Base-by-base conservation (phyloP, 2,888 invertebrate species). In the Busseola fusca region DNA sequence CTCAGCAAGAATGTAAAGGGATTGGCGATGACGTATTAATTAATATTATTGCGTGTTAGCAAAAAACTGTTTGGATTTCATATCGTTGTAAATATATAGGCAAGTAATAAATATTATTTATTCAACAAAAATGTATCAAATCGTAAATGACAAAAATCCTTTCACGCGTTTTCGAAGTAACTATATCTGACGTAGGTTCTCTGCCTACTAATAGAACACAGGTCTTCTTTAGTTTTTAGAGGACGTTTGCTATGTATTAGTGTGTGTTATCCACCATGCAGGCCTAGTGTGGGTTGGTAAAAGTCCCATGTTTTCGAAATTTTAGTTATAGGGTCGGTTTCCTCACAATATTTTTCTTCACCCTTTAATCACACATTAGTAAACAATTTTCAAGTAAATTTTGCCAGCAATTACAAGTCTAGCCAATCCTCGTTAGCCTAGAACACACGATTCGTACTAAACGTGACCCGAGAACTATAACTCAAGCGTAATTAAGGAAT, bases 401-500 rank as follows among this genome's bases (percentile, higher is more conserved):
- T 48, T 30, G 2, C 21, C 7, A 42, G 57, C 30, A 69, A 66
- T 69, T 57, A 69, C 57, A 64, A 21, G 52, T 57, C 48, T n/a
- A 69, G 50, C 59, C 25, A 72, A 59, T 66, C 40, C 72, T 76
- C 66, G 79, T 80, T 80, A 67, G 59, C 57, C 21, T 27, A 30
- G 42, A 73, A 66, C 21, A 65, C 48, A 69, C 30, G 80, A 78
- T 66, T 59, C 56, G 57, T 48, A 65, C 34, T 45, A 58, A 73
- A 64, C 58, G n/a, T 80, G 56, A 67, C 54, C 25, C 21, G 4
- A 58, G n/a, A 37, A 30, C 64, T 58, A 76, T 81, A 72, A 77
- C 69, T 74, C 81, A 74, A 71, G 72, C 65, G 71, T 84, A 83
- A 84, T 84, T 83, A 83, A 72, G 64, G 71, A 60, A 68, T 84